Base-by-base conservation (phyloP, 1,140 invertebrate species). In the Leucophenga varia region DNA sequence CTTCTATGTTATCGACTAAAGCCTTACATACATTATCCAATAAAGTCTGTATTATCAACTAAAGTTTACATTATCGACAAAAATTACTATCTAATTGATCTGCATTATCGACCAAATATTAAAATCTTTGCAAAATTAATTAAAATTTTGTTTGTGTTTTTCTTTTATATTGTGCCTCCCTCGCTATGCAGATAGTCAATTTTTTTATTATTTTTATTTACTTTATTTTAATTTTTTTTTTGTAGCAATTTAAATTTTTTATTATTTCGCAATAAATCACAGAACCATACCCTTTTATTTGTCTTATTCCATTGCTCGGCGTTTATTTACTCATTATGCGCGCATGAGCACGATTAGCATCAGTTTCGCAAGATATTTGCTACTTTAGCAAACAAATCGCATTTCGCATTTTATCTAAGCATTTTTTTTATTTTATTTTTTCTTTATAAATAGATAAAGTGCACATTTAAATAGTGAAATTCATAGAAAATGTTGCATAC, bases 251-350 rank as follows among this genome's bases (percentile, higher is more conserved):
- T 13, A 16, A 16, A 35, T 6, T 13, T 35, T 35, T 35, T n/a
- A 35, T 6, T 35, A 6, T 8, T 35, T 6, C 6, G 22, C 22
- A 38, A 51, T 55, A 52, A 55, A 55, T 55, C 43, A 55, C 41
- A 43, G 20, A 31, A 43, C 35, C 61, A 64, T 57, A 22, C 46
- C 57, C 48, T 41, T 52, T 35, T 32, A 34, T 41, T 42, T 37
- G 14, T 14, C 34, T 20, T 43, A 18, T 20, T 36, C 21, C 16
- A 22, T 35, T 54, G 55, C 35, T n/a, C 55, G 52, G 52, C 54
- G 50, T 47, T 57, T 47, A 34, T n/a, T n/a, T 25, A 36, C 37
- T 45, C 18, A 36, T 41, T 47, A 39, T 47, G 41, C 30, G 36
- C 34, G 36, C 22, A 36, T 35, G n/a, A n/a, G n/a, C n/a, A n/a